Evolutionary conservation across 2,113 vertebrate species (phyloP), one percentile per base, ranked within the genome.

Genomic region (Trinectes maculatus): DNA sequence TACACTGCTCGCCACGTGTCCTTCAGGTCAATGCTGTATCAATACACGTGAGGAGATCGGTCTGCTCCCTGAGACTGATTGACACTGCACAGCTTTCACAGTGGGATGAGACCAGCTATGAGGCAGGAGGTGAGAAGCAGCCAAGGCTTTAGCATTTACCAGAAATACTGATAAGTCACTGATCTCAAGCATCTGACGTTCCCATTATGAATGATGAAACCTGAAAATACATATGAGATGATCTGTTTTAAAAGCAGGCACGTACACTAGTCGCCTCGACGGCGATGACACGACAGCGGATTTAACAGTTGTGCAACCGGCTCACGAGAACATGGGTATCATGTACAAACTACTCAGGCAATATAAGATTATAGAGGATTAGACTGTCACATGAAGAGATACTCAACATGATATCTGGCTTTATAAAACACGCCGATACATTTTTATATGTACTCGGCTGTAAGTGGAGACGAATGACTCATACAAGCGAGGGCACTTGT

Each of bases 1-100:
- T 84, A 49, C 52, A 64, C 34, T 1, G 69, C 84, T 56, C 6
- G 12, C 47, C 60, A 81, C n/a, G 7, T 18, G 65, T 69, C 75
- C 69, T 77, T 71, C 62, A 56, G 79, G 87, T 85, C 88, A 69
- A 26, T 18, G 80, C 29, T 82, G 74, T 78, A 85, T 86, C 80
- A 69, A 79, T 71, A 77, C 48, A 66, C 43, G 24, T 63, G 46
- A 72, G 53, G 57, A 56, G 73, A 81, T 25, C 64, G 31, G 53
- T 55, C 70, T 3, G 37, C 31, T 72, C 34, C 49, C 54, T 8
- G 16, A 37, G 57, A 31, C 28, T 52, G 64, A 64, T 10, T n/a
- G 55, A 80, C 54, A 44, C 26, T 40, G 34, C 40, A 15, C 49
- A 49, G 71, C 67, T 57, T 64, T 64, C 68, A 64, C 39, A 3